A percentile compares a stretch with the other conserved stretches of the same genome.
phyloP scores from a whole-genome alignment of 2,797 vertebrate genomes.

The Myiotriccus ornatus region DNA sequence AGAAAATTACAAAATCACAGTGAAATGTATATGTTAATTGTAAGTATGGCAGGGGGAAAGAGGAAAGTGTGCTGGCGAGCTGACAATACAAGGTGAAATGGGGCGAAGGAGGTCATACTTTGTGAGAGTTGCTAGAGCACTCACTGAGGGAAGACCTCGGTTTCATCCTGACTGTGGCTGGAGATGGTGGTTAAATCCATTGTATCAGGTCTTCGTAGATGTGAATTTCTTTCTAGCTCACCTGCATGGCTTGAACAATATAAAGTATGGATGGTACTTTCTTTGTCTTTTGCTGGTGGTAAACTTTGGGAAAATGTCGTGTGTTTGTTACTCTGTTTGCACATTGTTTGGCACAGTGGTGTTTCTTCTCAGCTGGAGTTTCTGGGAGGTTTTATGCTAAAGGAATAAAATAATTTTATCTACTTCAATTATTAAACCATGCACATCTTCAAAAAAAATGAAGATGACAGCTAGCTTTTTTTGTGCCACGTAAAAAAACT shows the following conservation, averaged over 20 bases:
- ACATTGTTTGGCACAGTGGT: neutral
- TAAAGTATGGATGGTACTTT: neutral
- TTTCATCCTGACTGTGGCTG: neutral
- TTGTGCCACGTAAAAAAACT: neutral
- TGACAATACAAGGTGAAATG: neutral
- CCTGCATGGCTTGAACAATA: neutral
- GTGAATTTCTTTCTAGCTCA: neutral
- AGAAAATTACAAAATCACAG: conserved; percentile 22
- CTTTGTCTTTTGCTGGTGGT: neutral
- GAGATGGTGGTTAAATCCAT: neutral
- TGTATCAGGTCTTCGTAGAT: neutral
- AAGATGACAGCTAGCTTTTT: neutral
- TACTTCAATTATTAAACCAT: neutral
- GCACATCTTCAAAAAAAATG: neutral
- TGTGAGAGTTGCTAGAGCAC: neutral
- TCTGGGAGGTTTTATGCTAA: neutral
- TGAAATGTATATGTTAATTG: conserved; percentile 23
- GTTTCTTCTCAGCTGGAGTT: neutral
- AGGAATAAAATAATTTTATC: neutral
- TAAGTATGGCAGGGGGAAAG: neutral
- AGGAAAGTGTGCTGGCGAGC: neutral
- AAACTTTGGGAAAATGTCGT: neutral
- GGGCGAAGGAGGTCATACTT: neutral
- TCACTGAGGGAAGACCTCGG: neutral
- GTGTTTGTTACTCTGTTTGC: neutral